These are phyloP conservation scores for Laupala kohalensis DNA, from an alignment of 1,140 invertebrate species.

Conservation along the genomic window DNA sequence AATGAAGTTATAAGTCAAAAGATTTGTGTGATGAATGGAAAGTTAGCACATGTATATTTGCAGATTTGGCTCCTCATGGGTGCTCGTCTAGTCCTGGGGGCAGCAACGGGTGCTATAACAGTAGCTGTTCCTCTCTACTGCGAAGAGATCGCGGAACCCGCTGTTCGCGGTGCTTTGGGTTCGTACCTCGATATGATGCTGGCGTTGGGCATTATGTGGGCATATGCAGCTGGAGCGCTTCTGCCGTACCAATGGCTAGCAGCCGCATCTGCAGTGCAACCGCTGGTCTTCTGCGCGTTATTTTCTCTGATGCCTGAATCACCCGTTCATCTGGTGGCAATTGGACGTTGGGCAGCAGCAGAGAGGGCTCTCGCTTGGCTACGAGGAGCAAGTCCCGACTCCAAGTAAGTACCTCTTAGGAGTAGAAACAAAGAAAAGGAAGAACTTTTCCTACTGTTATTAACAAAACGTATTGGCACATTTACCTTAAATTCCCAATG, in stretches of 20 bases:
- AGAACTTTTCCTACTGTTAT: no score
- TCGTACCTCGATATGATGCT: constrained; percentile 41
- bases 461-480: no score
- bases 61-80: constrained; percentile 30
- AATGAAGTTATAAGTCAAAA: no score
- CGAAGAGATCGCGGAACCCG: constrained; percentile 42
- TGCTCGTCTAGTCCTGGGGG: constrained; percentile 47
- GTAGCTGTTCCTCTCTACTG: constrained; percentile 48
- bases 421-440: no score
- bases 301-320: constrained; percentile 36
- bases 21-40: no score
- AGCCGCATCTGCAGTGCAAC: constrained; percentile 28
- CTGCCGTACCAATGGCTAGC: constrained; percentile 28
- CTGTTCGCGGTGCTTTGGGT: constrained; percentile 40
- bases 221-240: constrained; percentile 36
- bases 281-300: constrained; percentile 32
- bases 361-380: constrained; percentile 24
- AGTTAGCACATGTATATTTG: background rate
- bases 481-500: no score
- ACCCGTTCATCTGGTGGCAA: constrained; percentile 26
- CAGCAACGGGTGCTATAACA: constrained; percentile 45
- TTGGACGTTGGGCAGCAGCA: constrained; percentile 16
- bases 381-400: constrained; percentile 20
- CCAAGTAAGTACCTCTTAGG: constrained; percentile 8
- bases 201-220: constrained; percentile 39